Percentiles rank a stretch among this genome's conserved stretches.
Evolutionary conservation across 2,113 vertebrate genomes (phyloP).

Genomic region (Menidia beryllina): DNA sequence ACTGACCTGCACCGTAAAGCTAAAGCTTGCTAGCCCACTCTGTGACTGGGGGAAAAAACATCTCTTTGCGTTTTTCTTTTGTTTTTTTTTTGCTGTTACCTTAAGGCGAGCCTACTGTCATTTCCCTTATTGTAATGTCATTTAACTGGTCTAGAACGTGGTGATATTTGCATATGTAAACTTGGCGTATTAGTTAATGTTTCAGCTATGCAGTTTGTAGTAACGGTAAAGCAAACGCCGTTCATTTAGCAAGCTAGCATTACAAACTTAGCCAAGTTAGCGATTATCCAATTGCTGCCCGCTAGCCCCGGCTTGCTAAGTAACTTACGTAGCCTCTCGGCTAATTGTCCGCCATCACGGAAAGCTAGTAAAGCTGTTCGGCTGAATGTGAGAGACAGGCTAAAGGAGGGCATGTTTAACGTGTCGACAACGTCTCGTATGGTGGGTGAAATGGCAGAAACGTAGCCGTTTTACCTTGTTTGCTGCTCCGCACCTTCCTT

Average conservation of each 20-base stretch:
- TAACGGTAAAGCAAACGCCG: neutral
- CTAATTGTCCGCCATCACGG: conserved; percentile 52
- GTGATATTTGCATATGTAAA: neutral
- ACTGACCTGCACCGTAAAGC: conserved; percentile 25
- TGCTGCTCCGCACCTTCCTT: conserved; percentile 30
- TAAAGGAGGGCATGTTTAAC: neutral
- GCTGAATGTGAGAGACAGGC: neutral
- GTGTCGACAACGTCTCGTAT: neutral
- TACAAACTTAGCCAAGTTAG: conserved; percentile 47
- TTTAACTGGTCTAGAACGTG: rapidly evolving
- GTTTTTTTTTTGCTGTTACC: neutral
- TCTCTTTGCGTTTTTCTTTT: neutral
- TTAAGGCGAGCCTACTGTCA: neutral
- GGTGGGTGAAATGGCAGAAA: neutral
- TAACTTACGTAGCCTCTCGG: conserved; percentile 41
- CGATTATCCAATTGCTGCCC: conserved; percentile 15
- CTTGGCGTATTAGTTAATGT: neutral
- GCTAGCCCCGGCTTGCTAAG: conserved; percentile 49
- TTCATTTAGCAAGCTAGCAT: conserved; percentile 34
- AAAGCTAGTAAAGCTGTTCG: conserved; percentile 32
- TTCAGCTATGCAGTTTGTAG: neutral
- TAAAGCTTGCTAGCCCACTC: conserved; percentile 28
- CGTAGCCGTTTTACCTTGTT: conserved; percentile 51
- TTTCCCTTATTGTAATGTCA: neutral
- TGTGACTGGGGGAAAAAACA: conserved; percentile 8